These are phyloP conservation scores for Xylophagus ater DNA, from an alignment of 2,888 invertebrate species.

Conservation along the genomic window DNA sequence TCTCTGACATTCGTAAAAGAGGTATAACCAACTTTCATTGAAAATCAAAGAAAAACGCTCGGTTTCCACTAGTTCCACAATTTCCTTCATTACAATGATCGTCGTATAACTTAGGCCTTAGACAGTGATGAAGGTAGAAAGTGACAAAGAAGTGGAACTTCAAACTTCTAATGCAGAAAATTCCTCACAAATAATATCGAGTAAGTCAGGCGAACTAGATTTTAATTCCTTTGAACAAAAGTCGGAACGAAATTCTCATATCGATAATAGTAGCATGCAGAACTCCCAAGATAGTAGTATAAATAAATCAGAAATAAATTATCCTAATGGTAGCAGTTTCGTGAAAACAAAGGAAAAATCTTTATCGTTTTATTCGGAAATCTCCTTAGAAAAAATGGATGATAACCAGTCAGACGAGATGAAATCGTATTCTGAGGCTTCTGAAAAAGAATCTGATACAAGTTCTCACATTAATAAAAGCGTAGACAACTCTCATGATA, in stretches of 20 bases:
- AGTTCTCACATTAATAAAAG: no score
- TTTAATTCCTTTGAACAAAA: not conserved
- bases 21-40: no score
- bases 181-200: not conserved
- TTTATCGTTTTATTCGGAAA: no score
- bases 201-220: not conserved
- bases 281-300: not conserved
- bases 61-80: no score
- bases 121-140: constrained; percentile 22
- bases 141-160: not conserved
- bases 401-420: no score
- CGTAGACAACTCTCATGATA: not conserved
- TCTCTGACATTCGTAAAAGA: no score
- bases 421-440: not conserved
- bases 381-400: no score
- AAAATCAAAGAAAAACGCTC: no score
- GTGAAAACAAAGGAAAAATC: no score
- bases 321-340: no score
- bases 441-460: not conserved
- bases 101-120: no score
- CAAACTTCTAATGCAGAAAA: not conserved
- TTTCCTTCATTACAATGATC: no score
- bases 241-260: not conserved
- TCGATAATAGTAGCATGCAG: constrained; percentile 7
- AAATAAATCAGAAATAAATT: not conserved